Conservation (phyloP, 2,113 vertebrate genomes). For the Onychostruthus taczanowskii region DNA sequence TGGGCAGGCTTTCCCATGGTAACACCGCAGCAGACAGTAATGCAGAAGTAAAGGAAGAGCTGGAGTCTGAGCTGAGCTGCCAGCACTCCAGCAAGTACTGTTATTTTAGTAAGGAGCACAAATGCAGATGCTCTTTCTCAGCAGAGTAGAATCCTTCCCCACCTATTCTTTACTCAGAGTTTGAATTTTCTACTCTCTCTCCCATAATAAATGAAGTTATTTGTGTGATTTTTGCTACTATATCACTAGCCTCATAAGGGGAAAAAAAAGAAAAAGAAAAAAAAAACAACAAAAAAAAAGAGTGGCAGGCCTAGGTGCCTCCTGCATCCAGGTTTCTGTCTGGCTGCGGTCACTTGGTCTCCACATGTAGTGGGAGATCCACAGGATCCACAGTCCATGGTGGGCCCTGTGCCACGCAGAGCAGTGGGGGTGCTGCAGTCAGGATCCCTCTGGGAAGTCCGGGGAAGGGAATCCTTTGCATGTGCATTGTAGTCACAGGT, state of each 20-base stretch:
- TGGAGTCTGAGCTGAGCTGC: background rate
- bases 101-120: background rate
- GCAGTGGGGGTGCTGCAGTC: background rate
- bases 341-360: background rate
- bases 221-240: background rate
- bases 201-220: background rate
- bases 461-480: background rate
- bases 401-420: background rate
- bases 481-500: fast-evolving
- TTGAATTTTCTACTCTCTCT: background rate
- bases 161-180: background rate
- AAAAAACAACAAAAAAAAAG: background rate
- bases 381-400: fast-evolving
- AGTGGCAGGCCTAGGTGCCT: background rate
- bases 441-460: background rate
- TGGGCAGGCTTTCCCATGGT: background rate
- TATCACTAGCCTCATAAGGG: background rate
- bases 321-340: background rate
- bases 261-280: background rate
- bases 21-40: constrained; percentile 1
- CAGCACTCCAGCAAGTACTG: background rate
- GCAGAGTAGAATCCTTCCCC: background rate
- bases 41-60: background rate
- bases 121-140: background rate
- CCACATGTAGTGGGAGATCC: fast-evolving